Evolutionary conservation across 2,113 vertebrate species (phyloP), one percentile per base, ranked within the genome.

Genomic region (Apodemus speciosus): DNA sequence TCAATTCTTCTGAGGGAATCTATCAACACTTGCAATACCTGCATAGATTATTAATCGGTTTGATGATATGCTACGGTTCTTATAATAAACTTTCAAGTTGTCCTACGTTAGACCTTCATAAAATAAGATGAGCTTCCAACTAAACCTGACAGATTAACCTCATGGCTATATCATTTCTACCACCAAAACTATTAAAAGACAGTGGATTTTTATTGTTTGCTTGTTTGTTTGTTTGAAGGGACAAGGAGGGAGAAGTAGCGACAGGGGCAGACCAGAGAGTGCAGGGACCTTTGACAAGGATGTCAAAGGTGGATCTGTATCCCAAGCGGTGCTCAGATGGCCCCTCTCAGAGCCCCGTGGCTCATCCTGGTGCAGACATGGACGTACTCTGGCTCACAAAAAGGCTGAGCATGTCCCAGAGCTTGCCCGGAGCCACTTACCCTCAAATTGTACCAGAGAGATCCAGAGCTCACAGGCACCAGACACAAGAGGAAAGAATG

Each of bases 91-190:
- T 23, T 86, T 43, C 27, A 53, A 2, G 62, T 56, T 51, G 71
- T 85, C 2, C 62, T 72, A 32, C 56, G 32, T 23, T 53, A 46
- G 1, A 72, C 20, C 69, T 81, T 81, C 9, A 35, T 43, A 89
- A 94, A 93, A 75, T 40, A 64, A 86, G 87, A 38, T 32, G 32
- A 49, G 30, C 88, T 83, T 58, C 32, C 56, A 51, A 53, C 35
- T 73, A 40, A 90, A 81, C 4, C 0, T 18, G 69, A 15, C 14
- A 38, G 43, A 77, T 68, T 64, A 80, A 85, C 43, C 40, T 40
- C 53, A 25, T 27, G 11, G 80, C 58, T 68, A 5, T 40, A 30
- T 53, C 40, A 13, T 32, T 35, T 92, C 49, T 66, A 14, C 60
- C 15, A n/a, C 11, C 38, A 21, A 76, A 92, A 85, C 72, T 38